Base-by-base conservation (phyloP, 2,888 invertebrate species). In the Aphidius colemani region DNA sequence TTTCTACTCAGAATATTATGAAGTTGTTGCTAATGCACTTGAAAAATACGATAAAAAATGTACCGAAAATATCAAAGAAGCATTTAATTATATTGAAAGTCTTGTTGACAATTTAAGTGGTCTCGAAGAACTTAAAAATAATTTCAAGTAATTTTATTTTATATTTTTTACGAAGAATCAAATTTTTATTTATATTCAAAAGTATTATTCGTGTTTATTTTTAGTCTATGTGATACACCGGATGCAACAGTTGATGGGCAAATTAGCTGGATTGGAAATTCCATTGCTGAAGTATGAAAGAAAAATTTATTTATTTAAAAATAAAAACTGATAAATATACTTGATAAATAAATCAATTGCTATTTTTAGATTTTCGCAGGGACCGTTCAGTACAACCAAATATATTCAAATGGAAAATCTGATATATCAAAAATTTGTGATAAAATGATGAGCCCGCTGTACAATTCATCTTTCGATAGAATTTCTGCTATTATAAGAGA, bases 1-100 rank as follows among this genome's bases (percentile, higher is more conserved):
- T 56, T 63, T 48, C 67, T 18, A 73, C 73, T 0, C 76, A 88
- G 88, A 88, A 72, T 88, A 87, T 72, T 78, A 86, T 66, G 86
- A 87, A 63, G 83, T 85, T 2, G 84, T 88, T 7, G 75, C 83
- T 0, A 78, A 82, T 41, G 85, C 86, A 0, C 77, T 88, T 3
- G 73, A 77, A 0, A 84, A 83, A 39, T 83, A 85, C 3, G 77
- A 84, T 40, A 71, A 78, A 44, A 71, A 78, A 3, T 88, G 88
- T 70, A 69, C 83, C 1, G 13, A 72, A 4, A 81, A 79, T 59
- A 75, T 88, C 1, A 75, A 81, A 50, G 70, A 75, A 2, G 86
- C 84, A 0, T 79, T 86, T 64, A 68, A 71, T 0, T 67, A 71
- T 46, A 69, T 86, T 1, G 75, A 79, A 7, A 69, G 72, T 3